Conservation (phyloP, 2,888 invertebrate genomes). For the Stenodera caucasica region DNA sequence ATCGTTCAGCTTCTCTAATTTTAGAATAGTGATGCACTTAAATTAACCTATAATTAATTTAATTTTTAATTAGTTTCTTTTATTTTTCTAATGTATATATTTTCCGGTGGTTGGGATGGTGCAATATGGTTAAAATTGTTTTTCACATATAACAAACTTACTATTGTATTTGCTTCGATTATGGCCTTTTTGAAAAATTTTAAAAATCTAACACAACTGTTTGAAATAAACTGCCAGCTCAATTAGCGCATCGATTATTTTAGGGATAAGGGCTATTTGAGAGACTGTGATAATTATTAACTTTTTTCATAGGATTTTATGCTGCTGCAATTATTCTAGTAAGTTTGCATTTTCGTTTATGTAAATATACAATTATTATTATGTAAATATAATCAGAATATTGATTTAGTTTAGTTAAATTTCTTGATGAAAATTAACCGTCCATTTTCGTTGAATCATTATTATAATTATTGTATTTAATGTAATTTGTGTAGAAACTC, state of each 20-base stretch:
- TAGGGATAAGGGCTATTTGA: constrained; percentile 23
- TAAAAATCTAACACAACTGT: neutral
- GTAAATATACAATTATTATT: constrained; percentile 33
- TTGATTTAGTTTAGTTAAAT: neutral
- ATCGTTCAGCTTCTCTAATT: constrained; percentile 77
- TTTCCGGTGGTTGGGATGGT: constrained; percentile 56
- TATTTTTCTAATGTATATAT: constrained; percentile 26
- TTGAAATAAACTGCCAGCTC: constrained; percentile 23
- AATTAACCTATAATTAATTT: neutral
- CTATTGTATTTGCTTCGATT: constrained; percentile 46
- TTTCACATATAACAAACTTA: constrained; percentile 45
- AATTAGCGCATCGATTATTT: constrained; percentile 22
- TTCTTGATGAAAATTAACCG: constrained; percentile 25
- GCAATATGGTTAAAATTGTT: constrained; percentile 47
- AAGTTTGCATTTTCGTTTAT: constrained; percentile 39
- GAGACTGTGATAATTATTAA: constrained; percentile 36
- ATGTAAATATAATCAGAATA: neutral
- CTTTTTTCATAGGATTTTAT: constrained; percentile 25
- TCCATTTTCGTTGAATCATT: constrained; percentile 26
- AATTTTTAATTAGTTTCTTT: constrained; percentile 8
- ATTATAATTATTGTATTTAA: constrained; percentile 18
- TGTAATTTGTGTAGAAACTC: constrained; percentile 8
- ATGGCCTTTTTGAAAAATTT: constrained; percentile 19
- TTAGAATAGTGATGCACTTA: constrained; percentile 56
- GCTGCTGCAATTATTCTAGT: constrained; percentile 43